phyloP scores from a whole-genome alignment of 1,140 invertebrate species.

The Parapsyche elsis region DNA sequence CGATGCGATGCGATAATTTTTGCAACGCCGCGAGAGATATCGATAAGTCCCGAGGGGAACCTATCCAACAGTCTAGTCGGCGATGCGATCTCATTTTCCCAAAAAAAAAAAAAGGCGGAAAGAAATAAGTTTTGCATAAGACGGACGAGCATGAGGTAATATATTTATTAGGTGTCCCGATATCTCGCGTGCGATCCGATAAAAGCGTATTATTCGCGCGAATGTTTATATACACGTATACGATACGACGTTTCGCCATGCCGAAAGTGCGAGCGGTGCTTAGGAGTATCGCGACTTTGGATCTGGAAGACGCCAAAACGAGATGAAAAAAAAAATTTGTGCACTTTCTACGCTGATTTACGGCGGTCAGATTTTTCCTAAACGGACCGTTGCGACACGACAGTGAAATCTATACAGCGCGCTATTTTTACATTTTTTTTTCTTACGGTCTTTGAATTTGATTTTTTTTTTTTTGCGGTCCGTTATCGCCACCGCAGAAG shows the following conservation, averaged over 20 bases:
- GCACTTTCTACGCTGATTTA: slow-evolving; percentile 28
- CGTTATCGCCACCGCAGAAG: slow-evolving; percentile 49
- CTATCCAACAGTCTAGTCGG: neutral
- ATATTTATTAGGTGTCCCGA: slow-evolving; percentile 20
- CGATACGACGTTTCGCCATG: too few relatives aligned
- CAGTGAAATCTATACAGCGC: slow-evolving; percentile 51
- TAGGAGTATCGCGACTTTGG: too few relatives aligned
- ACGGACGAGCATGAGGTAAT: neutral
- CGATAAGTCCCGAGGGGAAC: neutral
- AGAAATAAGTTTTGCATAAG: slow-evolving; percentile 16
- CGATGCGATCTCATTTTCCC: neutral
- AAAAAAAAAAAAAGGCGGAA: slow-evolving; percentile 1
- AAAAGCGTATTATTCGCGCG: slow-evolving; percentile 10
- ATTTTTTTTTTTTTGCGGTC: neutral
- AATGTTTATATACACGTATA: too few relatives aligned
- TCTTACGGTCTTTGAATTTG: neutral
- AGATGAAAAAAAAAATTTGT: neutral
- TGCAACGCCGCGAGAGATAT: neutral
- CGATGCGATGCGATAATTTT: slow-evolving; percentile 22
- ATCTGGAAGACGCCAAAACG: too few relatives aligned
- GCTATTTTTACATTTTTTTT: slow-evolving; percentile 8
- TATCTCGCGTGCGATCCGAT: slow-evolving; percentile 6
- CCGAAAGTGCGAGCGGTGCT: too few relatives aligned
- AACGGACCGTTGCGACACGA: slow-evolving; percentile 31
- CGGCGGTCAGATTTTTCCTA: slow-evolving; percentile 21